A percentile compares a stretch with the other conserved stretches of the same genome.
Evolutionary conservation across 2,888 invertebrate genomes (phyloP).

Genomic region (Lacanobia wlatinum): DNA sequence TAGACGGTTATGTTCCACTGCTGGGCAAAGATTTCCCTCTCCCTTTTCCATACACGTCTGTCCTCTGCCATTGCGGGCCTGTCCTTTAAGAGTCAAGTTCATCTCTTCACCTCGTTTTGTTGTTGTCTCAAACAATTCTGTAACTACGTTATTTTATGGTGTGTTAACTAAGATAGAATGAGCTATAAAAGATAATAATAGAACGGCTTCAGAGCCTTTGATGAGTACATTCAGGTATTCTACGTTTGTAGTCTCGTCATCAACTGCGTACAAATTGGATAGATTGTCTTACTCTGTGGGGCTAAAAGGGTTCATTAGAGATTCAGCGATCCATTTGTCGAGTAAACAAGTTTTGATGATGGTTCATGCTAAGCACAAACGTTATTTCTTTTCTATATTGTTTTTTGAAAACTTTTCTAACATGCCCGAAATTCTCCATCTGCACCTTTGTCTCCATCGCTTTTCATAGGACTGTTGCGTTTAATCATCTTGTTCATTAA

Average conservation of each 20-base stretch:
- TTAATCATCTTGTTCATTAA: conserved; percentile 5
- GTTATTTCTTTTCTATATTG: neutral
- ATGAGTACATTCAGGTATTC: neutral
- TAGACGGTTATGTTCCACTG: too few species aligned
- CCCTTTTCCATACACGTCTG: too few species aligned
- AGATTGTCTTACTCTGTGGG: neutral
- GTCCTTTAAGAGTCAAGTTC: too few species aligned
- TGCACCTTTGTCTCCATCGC: neutral
- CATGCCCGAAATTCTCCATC: neutral
- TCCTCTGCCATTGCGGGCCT: too few species aligned
- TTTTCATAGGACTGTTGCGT: neutral
- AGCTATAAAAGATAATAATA: conserved; percentile 16
- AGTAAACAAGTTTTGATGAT: too few species aligned
- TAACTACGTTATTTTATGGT: neutral
- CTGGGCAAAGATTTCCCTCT: too few species aligned
- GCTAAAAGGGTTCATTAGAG: neutral
- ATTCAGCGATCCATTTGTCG: too few species aligned
- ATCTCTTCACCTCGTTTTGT: neutral
- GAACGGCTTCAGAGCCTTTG: conserved; percentile 2
- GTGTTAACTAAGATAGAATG: conserved; percentile 5
- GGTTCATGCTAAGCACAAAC: neutral
- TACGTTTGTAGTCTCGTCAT: conserved; percentile 2
- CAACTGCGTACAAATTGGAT: neutral
- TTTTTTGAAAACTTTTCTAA: neutral
- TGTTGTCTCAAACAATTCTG: conserved; percentile 52